A percentile compares a stretch with the other conserved stretches of the same genome.
These are phyloP conservation scores for Numenius phaeopus DNA, from an alignment of 2,797 vertebrate genomes.

Conservation along the genomic window DNA sequence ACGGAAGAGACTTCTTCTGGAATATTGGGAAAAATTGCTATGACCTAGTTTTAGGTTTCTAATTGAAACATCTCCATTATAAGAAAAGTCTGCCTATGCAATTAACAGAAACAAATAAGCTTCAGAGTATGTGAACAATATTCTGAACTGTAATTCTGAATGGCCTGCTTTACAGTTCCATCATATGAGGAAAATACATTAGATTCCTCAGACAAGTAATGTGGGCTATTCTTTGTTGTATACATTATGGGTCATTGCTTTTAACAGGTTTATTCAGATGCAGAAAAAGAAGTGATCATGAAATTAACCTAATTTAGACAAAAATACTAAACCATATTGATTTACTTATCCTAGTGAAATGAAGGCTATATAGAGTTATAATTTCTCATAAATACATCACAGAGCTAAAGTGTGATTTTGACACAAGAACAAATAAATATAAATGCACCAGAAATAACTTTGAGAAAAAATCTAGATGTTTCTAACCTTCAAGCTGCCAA, in stretches of 20 bases:
- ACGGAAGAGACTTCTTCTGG: accelerated
- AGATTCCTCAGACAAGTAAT: not conserved
- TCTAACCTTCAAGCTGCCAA: not conserved
- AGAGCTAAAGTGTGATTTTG: not conserved
- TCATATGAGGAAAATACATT: not conserved
- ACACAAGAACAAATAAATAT: not conserved
- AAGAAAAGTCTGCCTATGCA: not conserved
- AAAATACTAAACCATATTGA: not conserved
- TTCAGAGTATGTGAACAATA: not conserved
- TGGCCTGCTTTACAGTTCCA: not conserved
- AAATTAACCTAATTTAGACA: not conserved
- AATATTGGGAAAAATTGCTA: not conserved
- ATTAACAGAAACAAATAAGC: not conserved
- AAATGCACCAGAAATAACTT: not conserved
- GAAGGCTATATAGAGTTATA: not conserved
- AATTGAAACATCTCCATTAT: not conserved
- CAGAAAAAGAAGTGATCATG: not conserved
- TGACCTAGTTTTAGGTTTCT: not conserved
- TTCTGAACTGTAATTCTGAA: not conserved
- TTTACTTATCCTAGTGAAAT: not conserved
- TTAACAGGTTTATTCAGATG: not conserved
- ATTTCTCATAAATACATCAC: not conserved
- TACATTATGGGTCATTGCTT: not conserved
- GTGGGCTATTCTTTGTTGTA: not conserved
- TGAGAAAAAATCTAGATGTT: not conserved